Evolutionary conservation across 2,888 invertebrate genomes (phyloP).

Genomic region (Cybosia mesomella): DNA sequence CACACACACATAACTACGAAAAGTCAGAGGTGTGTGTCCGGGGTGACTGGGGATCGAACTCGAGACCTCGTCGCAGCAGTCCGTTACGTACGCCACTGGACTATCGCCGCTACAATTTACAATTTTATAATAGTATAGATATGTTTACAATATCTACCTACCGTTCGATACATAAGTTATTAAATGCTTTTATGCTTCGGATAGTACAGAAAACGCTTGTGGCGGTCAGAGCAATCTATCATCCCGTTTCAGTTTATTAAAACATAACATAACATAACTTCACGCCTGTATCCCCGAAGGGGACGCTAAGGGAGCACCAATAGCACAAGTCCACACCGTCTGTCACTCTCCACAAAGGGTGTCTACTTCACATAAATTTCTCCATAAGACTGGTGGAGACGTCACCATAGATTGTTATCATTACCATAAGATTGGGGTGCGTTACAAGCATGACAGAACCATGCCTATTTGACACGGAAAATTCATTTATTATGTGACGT

Average conservation of each 20-base stretch:
- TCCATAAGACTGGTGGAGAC: conserved; percentile 16
- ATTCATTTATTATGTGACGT: background rate
- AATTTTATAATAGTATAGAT: no score
- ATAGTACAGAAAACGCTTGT: background rate
- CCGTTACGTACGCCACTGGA: no score
- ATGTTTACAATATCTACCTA: no score
- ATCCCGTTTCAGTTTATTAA: background rate
- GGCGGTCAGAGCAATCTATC: background rate
- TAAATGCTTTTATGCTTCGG: background rate
- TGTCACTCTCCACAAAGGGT: conserved; percentile 6
- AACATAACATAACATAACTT: no score
- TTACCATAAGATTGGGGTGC: background rate
- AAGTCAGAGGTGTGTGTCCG: no score
- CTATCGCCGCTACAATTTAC: no score
- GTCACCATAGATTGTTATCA: conserved; percentile 22
- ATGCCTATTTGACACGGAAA: conserved; percentile 4
- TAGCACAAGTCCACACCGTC: background rate
- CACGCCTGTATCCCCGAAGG: no score
- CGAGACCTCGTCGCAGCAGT: no score
- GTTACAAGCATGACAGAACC: conserved; percentile 11
- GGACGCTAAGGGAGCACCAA: conserved; percentile 7
- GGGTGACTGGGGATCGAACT: no score
- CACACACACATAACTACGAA: no score
- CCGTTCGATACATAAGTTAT: background rate
- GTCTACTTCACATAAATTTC: conserved; percentile 9